phyloP scores from a whole-genome alignment of 2,797 vertebrate species.

The Melanotaenia boesemani region DNA sequence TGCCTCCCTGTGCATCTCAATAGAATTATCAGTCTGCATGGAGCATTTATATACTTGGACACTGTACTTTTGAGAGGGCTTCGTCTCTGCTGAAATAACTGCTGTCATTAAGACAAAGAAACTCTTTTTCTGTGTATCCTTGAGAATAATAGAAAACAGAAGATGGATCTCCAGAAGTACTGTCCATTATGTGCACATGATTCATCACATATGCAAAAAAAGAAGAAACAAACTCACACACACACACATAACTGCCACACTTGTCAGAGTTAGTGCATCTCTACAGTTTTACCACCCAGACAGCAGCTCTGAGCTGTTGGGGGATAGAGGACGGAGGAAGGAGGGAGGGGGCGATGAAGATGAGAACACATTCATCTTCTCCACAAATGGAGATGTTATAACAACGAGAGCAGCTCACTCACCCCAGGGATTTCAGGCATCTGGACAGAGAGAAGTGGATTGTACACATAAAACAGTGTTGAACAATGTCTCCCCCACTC shows the following conservation, averaged over 20 bases:
- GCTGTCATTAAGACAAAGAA: slow-evolving; percentile 57
- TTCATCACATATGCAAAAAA: slow-evolving; percentile 24
- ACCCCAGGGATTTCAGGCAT: slow-evolving; percentile 48
- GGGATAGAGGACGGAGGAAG: neutral
- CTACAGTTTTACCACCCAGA: slow-evolving; percentile 56
- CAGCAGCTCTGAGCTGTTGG: slow-evolving; percentile 39
- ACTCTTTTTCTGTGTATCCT: slow-evolving; percentile 35
- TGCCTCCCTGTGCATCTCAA: neutral
- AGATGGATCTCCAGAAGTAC: slow-evolving; percentile 40
- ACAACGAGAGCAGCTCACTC: slow-evolving; percentile 50
- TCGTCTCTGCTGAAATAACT: slow-evolving; percentile 41
- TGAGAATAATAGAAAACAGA: slow-evolving; percentile 60
- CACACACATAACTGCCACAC: neutral
- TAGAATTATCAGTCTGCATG: neutral
- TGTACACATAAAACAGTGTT: slow-evolving; percentile 3
- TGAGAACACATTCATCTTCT: slow-evolving; percentile 64
- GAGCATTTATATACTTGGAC: slow-evolving; percentile 23
- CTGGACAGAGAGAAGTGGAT: slow-evolving; percentile 50
- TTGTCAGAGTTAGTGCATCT: slow-evolving; percentile 21
- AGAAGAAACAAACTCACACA: neutral
- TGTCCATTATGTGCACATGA: slow-evolving; percentile 23
- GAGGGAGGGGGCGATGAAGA: slow-evolving; percentile 15
- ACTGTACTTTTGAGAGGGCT: slow-evolving; percentile 31
- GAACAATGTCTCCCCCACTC: neutral
- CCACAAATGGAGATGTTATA: slow-evolving; percentile 68